Evolutionary conservation across 92 coral and sea anemone genomes (phyloP).

Genomic region (Zoanthus solanderi): DNA sequence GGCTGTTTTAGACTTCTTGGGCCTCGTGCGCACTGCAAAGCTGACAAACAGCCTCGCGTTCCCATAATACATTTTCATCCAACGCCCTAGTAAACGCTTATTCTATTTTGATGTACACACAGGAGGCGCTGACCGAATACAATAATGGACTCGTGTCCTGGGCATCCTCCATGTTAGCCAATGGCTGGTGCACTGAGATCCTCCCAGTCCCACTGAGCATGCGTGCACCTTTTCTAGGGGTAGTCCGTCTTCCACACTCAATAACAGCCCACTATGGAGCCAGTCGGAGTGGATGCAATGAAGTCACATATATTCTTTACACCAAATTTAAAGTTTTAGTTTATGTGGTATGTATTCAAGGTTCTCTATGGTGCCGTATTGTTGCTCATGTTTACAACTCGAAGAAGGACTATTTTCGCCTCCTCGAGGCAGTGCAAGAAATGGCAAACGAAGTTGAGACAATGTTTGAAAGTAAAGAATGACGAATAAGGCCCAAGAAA

Average conservation of each 20-base stretch:
- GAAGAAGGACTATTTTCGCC: constrained; percentile 21
- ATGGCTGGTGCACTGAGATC: constrained; percentile 76
- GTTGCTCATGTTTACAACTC: constrained; percentile 29
- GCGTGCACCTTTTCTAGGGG: constrained; percentile 83
- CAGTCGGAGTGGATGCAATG: constrained; percentile 41
- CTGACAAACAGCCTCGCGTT: no score
- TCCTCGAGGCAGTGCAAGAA: constrained; percentile 16
- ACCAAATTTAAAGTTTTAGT: constrained; percentile 9
- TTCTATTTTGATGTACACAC: neutral
- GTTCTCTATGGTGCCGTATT: constrained; percentile 19
- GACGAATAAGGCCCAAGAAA: neutral
- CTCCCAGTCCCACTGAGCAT: constrained; percentile 81
- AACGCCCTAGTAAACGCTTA: neutral
- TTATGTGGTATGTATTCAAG: constrained; percentile 21
- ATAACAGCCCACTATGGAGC: constrained; percentile 70
- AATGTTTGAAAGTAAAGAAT: neutral
- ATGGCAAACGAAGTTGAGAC: constrained; percentile 10
- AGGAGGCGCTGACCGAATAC: constrained; percentile 68
- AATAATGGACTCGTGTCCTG: constrained; percentile 71
- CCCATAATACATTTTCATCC: no score
- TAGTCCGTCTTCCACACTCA: constrained; percentile 70
- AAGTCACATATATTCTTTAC: constrained; percentile 21
- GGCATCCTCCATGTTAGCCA: constrained; percentile 82
- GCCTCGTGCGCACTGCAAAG: no score
- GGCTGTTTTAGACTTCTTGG: no score